Percentiles rank a stretch among this genome's conserved stretches.
Evolutionary conservation across 1,140 invertebrate species (phyloP).

Genomic region (Caenorhabditis remanei): DNA sequence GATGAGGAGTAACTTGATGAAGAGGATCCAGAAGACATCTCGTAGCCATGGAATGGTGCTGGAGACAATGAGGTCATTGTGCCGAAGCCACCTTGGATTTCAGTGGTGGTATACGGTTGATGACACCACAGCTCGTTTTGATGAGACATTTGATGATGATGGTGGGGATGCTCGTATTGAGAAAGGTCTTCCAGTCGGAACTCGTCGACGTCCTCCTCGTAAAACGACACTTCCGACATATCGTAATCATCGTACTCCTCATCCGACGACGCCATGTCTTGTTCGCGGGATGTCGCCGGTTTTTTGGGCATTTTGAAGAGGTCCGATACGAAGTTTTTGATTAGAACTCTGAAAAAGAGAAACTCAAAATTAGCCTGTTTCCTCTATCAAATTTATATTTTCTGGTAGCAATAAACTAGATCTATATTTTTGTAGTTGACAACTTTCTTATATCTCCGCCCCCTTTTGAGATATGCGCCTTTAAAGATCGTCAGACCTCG

Average conservation of each 20-base stretch:
- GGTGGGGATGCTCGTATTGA: background rate
- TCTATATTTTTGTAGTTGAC: too few species aligned
- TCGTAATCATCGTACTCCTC: slow-evolving; percentile 44
- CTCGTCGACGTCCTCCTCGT: slow-evolving; percentile 16
- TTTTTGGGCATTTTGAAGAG: slow-evolving; percentile 53
- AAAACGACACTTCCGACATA: slow-evolving; percentile 2
- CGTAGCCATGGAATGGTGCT: background rate
- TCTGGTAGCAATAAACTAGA: too few species aligned
- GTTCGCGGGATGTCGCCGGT: background rate
- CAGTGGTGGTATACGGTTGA: background rate
- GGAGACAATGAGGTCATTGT: background rate
- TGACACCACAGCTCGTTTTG: slow-evolving; percentile 10
- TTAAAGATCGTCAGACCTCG: too few species aligned
- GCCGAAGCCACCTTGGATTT: background rate
- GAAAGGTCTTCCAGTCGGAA: slow-evolving; percentile 38
- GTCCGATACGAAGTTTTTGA: slow-evolving; percentile 59
- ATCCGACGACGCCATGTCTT: slow-evolving; percentile 37
- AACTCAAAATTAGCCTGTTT: background rate
- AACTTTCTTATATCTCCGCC: too few species aligned
- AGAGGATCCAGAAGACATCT: background rate
- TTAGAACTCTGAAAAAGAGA: slow-evolving; percentile 39
- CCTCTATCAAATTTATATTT: too few species aligned
- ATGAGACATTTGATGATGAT: too few species aligned
- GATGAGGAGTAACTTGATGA: background rate
- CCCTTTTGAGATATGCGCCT: too few species aligned